phyloP scores from a whole-genome alignment of 1,140 invertebrate genomes.

The Penaeus indicus region DNA sequence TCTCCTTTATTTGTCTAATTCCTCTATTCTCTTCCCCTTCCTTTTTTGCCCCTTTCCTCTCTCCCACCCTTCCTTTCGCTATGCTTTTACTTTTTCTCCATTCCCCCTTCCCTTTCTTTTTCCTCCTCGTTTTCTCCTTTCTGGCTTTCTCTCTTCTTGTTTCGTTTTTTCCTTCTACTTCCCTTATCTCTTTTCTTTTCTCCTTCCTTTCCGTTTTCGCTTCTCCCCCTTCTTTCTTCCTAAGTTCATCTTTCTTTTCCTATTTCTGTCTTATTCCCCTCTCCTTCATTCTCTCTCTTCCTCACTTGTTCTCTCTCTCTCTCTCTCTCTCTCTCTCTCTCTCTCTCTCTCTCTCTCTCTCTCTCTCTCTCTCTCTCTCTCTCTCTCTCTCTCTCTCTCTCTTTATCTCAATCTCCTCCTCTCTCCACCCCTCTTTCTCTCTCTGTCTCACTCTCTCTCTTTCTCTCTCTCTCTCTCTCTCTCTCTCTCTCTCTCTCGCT shows the following conservation, averaged over 20 bases:
- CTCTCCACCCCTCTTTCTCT: too few relatives aligned
- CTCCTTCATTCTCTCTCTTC: conserved; percentile 20
- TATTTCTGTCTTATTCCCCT: conserved; percentile 2
- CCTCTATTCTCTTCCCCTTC: not conserved
- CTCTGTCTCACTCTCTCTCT: too few relatives aligned
- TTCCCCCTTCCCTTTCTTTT: conserved; percentile 19
- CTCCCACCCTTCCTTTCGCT: not conserved
- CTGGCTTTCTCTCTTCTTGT: not conserved
- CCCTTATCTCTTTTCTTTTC: not conserved
- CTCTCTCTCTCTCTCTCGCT: too few relatives aligned
- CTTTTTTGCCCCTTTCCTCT: not conserved
- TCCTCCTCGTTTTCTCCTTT: conserved; percentile 5
- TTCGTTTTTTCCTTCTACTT: too few relatives aligned
- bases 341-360: too few relatives aligned
- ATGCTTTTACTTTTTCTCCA: conserved; percentile 8
- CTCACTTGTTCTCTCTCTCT: not conserved
- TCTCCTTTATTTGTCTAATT: not conserved
- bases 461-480: too few relatives aligned
- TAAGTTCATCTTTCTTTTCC: conserved; percentile 8
- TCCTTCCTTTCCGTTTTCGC: not conserved
- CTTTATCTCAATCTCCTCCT: too few relatives aligned
- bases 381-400: too few relatives aligned
- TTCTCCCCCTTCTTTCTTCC: not conserved
- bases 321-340: too few relatives aligned
- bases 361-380: too few relatives aligned